These are phyloP conservation scores for Ridgeia piscesae DNA, from an alignment of 1,140 invertebrate species.

Conservation along the genomic window DNA sequence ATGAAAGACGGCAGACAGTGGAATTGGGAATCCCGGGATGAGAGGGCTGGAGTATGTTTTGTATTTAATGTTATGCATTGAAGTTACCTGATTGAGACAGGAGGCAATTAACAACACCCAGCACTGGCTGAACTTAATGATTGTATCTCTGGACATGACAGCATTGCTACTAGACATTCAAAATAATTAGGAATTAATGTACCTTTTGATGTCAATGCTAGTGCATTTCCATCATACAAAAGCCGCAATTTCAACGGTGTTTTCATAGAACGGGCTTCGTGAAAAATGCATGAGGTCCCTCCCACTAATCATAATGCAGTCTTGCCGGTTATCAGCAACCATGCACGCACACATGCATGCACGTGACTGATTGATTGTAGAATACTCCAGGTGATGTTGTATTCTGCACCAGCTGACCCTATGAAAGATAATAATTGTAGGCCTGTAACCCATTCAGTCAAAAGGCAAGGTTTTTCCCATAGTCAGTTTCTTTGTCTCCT, in stretches of 20 bases:
- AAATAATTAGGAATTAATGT: conserved; percentile 7
- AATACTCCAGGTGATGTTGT: not conserved
- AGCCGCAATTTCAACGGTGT: not conserved
- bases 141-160: not conserved
- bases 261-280: not conserved
- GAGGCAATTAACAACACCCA: not conserved
- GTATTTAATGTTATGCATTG: not conserved
- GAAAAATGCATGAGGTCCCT: not conserved
- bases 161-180: not conserved
- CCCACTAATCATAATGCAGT: not conserved
- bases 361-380: not conserved
- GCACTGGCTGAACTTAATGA: not conserved
- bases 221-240: not conserved
- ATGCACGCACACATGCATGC: not conserved
- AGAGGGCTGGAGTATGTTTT: not conserved
- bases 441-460: not conserved
- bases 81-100: conserved; percentile 5
- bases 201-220: not conserved
- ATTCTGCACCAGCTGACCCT: not conserved
- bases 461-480: too few relatives aligned
- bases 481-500: not conserved
- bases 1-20: not conserved
- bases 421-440: not conserved
- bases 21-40: not conserved
- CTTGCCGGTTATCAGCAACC: not conserved